A percentile compares a stretch with the other conserved stretches of the same genome.
Evolutionary conservation across 2,888 invertebrate species (phyloP).

Genomic region (Metacarcinus magister): DNA sequence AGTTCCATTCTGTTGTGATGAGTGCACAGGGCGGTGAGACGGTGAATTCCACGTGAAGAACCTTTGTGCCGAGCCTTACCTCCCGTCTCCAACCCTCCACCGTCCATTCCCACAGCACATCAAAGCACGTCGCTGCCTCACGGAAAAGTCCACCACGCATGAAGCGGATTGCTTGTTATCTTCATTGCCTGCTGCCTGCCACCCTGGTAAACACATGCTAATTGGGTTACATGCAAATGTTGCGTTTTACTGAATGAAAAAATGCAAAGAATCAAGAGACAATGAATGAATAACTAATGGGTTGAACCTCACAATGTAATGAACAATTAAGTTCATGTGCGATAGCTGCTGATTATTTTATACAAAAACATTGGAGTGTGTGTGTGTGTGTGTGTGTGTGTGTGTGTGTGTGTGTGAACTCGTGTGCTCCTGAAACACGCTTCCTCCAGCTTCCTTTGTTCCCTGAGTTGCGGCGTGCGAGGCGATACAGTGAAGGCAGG

Average conservation of each 20-base stretch:
- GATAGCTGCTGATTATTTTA: neutral
- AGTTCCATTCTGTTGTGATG: neutral
- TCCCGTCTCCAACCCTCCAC: neutral
- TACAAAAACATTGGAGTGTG: neutral
- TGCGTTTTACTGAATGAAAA: neutral
- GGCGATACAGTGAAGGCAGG: constrained; percentile 19
- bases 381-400: constrained; percentile 44
- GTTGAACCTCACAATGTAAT: neutral
- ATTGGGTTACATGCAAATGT: neutral
- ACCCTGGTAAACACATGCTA: neutral
- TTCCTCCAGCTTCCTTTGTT: constrained; percentile 39
- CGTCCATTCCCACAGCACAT: neutral
- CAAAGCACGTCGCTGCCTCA: neutral
- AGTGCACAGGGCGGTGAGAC: neutral
- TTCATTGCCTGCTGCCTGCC: neutral
- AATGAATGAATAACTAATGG: neutral
- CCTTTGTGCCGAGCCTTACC: neutral
- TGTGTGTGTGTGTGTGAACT: neutral
- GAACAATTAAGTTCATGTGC: neutral
- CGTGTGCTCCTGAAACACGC: neutral
- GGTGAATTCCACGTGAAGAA: neutral
- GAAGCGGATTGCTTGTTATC: neutral
- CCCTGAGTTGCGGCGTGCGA: neutral
- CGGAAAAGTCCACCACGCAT: neutral
- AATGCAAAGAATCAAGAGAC: neutral